Base-by-base conservation (phyloP, 1,140 invertebrate genomes). In the Plodia interpunctella region DNA sequence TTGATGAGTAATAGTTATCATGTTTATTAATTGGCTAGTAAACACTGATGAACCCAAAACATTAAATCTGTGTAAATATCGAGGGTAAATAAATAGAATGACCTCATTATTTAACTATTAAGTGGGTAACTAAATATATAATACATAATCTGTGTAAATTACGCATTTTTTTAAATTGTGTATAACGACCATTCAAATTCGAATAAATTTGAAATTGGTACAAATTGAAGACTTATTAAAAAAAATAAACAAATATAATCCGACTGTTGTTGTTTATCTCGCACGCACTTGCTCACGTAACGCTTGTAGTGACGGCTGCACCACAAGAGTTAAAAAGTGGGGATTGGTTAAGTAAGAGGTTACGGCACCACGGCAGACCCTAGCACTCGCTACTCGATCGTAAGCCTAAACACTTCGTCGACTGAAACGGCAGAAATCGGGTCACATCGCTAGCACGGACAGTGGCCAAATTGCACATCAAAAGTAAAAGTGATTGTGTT, bases 291-390 rank as follows among this genome's bases (percentile, higher is more conserved):
- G 62, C 44, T 65, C 68, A 74, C 70, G 72, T 78, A 78, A 80
- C 70, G 55, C 57, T 17, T 1, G 60, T 60, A 67, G 66, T 63
- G 56, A 38, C 30, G 49, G 57, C 54, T 44, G 30, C 30, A 56
- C 51, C 57, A 35, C 54, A 51, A 18, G 58, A 56, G 62, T 63
- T 62, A 60, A 56, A 72, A 57, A 79, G 78, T 52, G 79, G 75
- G 81, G 75, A 66, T 61, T 60, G 57, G 78, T 88, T 88, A 80
- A 85, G 83, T 86, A 88, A 88, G 83, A 76, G 71, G 78, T 88
- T 88, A 86, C 80, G 70, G 72, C 77, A 88, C 65, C 60, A 55
- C 60, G 44, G 35, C 28, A 25, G 54, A 59, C 61, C 38, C 68
- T 66, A 76, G 63, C 81, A 86, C 76, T 84, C 81, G 70, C 79